These are phyloP conservation scores for Falcunculus frontatus DNA, from an alignment of 2,113 vertebrate species.

Conservation along the genomic window DNA sequence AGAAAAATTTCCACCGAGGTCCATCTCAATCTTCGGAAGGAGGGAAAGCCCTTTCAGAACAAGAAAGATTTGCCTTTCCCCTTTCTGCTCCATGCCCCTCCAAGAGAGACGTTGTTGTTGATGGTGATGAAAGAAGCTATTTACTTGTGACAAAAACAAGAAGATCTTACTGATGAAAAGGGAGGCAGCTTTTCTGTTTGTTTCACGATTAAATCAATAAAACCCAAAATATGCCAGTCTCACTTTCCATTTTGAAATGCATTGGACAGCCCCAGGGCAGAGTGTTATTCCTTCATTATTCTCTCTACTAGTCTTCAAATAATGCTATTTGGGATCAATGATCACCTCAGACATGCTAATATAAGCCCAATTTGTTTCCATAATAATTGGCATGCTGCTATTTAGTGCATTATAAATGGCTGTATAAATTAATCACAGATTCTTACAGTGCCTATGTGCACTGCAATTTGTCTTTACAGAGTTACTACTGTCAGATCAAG, in stretches of 20 bases:
- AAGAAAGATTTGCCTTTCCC: neutral
- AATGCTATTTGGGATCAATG: constrained; percentile 22
- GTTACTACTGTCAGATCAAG: constrained; percentile 50
- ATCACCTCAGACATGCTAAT: constrained; percentile 45
- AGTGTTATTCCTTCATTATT: constrained; percentile 21
- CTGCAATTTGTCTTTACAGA: constrained; percentile 48
- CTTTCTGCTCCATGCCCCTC: neutral
- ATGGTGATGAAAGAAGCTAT: neutral
- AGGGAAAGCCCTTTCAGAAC: neutral
- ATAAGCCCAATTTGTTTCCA: constrained; percentile 48
- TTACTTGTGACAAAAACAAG: constrained; percentile 18
- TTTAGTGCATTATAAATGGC: constrained; percentile 42
- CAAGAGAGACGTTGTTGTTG: neutral
- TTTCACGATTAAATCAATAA: constrained; percentile 15
- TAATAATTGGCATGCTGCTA: constrained; percentile 47
- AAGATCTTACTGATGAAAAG: constrained; percentile 1
- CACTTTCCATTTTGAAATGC: constrained; percentile 2
- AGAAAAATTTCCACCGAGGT: neutral
- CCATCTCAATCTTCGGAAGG: neutral
- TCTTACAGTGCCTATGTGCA: neutral
- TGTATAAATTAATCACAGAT: constrained; percentile 59
- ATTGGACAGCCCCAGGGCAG: constrained; percentile 3
- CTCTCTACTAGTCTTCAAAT: constrained; percentile 10
- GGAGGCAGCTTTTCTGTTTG: neutral
- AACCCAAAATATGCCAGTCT: constrained; percentile 4